A percentile compares a stretch with the other conserved stretches of the same genome.
Conservation (phyloP, 2,113 vertebrate genomes). For the Thamnophis sirtalis region DNA sequence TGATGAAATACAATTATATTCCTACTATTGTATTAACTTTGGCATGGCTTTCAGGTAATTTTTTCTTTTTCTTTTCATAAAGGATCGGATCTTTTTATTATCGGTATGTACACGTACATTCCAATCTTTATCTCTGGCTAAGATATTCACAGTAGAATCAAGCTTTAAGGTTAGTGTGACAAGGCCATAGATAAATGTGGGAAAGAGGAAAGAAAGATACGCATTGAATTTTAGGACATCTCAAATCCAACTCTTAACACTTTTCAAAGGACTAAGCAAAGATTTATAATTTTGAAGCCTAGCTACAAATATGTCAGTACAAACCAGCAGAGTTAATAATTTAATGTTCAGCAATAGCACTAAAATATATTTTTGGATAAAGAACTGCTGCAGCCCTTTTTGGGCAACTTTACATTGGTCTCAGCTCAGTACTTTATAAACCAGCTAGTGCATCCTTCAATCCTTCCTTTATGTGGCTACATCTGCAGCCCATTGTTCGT, state of each 20-base stretch:
- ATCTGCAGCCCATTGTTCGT: conserved; percentile 69
- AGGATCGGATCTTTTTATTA: conserved; percentile 68
- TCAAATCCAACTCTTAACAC: conserved; percentile 61
- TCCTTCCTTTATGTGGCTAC: conserved; percentile 32
- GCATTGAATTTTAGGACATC: conserved; percentile 58
- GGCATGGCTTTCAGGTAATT: neutral
- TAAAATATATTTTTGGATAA: conserved; percentile 34
- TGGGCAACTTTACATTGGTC: neutral
- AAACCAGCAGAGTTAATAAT: conserved; percentile 49
- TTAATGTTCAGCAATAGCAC: conserved; percentile 47
- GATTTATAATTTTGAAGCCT: conserved; percentile 65
- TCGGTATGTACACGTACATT: conserved; percentile 79
- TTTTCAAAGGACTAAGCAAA: conserved; percentile 60
- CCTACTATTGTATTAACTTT: neutral
- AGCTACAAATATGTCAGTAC: conserved; percentile 64
- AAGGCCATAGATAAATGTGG: conserved; percentile 73
- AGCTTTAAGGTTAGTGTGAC: conserved; percentile 74
- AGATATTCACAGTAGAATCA: conserved; percentile 72
- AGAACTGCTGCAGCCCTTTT: conserved; percentile 41
- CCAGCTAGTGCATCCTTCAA: conserved; percentile 4
- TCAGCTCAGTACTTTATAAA: conserved; percentile 21
- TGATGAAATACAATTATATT: neutral
- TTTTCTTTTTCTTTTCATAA: conserved; percentile 38
- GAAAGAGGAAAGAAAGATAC: conserved; percentile 57
- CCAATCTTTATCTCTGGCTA: conserved; percentile 73